Conservation (phyloP, 2,888 invertebrate genomes). For the Bugulina stolonifera region DNA sequence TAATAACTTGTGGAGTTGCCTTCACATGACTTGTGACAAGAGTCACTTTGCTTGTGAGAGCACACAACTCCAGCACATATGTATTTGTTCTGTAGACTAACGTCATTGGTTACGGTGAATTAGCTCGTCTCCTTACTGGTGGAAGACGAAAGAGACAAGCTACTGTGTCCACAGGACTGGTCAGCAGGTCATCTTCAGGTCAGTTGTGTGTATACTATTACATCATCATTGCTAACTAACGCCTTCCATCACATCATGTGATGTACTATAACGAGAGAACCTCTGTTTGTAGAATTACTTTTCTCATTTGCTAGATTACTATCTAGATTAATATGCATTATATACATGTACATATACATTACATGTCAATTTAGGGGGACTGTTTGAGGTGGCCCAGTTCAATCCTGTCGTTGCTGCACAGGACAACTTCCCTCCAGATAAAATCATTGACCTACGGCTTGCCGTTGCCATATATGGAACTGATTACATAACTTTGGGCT, state of each 20-base stretch:
- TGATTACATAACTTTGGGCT: neutral
- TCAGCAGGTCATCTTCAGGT: neutral
- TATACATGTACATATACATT: too few relatives aligned
- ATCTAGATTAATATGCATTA: too few relatives aligned
- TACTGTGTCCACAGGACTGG: neutral
- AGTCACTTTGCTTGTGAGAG: neutral
- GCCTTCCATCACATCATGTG: too few relatives aligned
- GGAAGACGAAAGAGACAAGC: neutral
- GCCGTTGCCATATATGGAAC: constrained; percentile 5
- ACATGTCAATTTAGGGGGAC: neutral
- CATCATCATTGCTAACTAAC: too few relatives aligned
- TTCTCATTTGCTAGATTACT: too few relatives aligned
- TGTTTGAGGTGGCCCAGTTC: neutral
- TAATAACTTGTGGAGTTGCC: neutral
- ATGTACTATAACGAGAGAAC: too few relatives aligned
- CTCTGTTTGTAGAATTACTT: too few relatives aligned
- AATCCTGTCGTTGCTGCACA: neutral
- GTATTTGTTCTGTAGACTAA: neutral
- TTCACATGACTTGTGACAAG: neutral
- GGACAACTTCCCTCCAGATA: constrained; percentile 9
- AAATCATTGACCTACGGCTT: neutral
- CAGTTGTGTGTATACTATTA: too few relatives aligned
- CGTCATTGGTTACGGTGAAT: neutral
- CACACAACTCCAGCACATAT: neutral
- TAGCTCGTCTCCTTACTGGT: neutral